phyloP scores from a whole-genome alignment of 2,797 vertebrate species.

The Poeciliopsis presidionis region DNA sequence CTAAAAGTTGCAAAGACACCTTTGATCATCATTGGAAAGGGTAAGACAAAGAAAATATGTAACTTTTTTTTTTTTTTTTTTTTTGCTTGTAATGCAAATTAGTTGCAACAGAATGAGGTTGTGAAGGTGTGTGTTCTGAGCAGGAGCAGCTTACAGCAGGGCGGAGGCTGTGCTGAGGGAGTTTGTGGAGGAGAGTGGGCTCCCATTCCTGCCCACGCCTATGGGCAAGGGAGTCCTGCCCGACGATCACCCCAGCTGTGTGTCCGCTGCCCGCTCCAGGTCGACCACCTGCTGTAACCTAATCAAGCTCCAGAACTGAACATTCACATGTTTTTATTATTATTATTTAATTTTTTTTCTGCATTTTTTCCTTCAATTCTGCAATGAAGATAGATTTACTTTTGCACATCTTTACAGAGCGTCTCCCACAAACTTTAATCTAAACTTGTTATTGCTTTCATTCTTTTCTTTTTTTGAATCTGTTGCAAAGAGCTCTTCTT shows the following conservation, averaged over 20 bases:
- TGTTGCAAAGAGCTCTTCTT: conserved; percentile 86
- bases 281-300: conserved; percentile 47
- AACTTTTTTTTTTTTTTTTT: not conserved
- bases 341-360: not conserved
- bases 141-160: conserved; percentile 90
- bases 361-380: not conserved
- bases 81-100: not conserved
- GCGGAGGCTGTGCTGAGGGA: conserved; percentile 85
- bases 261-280: conserved; percentile 93
- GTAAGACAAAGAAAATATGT: conserved; percentile 63
- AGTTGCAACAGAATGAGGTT: not conserved
- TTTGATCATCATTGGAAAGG: conserved; percentile 94
- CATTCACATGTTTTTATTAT: not conserved
- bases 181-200: conserved; percentile 84
- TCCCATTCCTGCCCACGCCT: conserved; percentile 95
- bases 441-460: not conserved
- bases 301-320: not conserved
- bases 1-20: conserved; percentile 85
- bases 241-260: conserved; percentile 91
- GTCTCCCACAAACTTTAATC: not conserved
- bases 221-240: conserved; percentile 97
- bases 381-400: not conserved
- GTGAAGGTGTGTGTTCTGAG: conserved; percentile 6
- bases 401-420: not conserved
- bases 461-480: not conserved